Evolutionary conservation across 2,113 vertebrate genomes (phyloP).

Genomic region (Numenius arquata): DNA sequence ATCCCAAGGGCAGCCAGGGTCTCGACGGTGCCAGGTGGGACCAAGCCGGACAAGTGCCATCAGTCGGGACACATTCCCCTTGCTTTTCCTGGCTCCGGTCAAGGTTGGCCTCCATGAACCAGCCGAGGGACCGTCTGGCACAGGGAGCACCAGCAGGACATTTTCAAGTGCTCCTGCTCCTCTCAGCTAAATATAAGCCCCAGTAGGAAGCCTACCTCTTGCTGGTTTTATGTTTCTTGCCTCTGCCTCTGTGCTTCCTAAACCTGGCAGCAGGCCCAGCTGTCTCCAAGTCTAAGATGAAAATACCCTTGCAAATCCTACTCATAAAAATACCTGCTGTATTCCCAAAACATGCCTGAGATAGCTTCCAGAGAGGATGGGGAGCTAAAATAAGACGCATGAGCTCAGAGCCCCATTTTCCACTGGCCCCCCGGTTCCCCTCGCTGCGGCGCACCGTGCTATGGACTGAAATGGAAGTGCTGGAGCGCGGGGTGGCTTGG

Average conservation of each 20-base stretch:
- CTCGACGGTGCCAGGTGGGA: neutral
- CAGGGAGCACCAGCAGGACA: neutral
- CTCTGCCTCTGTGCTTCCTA: conserved; percentile 49
- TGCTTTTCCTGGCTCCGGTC: neutral
- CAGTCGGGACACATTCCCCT: rapidly evolving
- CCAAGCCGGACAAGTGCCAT: neutral
- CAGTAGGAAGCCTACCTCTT: conserved; percentile 47
- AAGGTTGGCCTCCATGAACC: neutral
- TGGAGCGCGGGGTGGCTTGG: neutral
- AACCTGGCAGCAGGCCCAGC: conserved; percentile 57
- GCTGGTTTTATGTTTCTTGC: conserved; percentile 53
- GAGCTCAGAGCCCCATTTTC: conserved; percentile 69
- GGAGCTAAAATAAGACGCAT: conserved; percentile 74
- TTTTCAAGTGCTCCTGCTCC: conserved; percentile 12
- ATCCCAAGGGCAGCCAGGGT: neutral
- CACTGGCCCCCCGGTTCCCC: neutral
- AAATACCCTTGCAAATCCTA: conserved; percentile 76
- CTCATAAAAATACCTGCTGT: conserved; percentile 72
- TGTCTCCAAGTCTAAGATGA: conserved; percentile 63
- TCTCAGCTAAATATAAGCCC: conserved; percentile 57
- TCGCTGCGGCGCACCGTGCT: neutral
- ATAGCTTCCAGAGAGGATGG: conserved; percentile 77
- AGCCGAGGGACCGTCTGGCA: neutral
- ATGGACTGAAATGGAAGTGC: conserved; percentile 57
- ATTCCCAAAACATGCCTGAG: conserved; percentile 72